These are phyloP conservation scores for Pelosia muscerda DNA, from an alignment of 2,888 invertebrate species.

Conservation along the genomic window DNA sequence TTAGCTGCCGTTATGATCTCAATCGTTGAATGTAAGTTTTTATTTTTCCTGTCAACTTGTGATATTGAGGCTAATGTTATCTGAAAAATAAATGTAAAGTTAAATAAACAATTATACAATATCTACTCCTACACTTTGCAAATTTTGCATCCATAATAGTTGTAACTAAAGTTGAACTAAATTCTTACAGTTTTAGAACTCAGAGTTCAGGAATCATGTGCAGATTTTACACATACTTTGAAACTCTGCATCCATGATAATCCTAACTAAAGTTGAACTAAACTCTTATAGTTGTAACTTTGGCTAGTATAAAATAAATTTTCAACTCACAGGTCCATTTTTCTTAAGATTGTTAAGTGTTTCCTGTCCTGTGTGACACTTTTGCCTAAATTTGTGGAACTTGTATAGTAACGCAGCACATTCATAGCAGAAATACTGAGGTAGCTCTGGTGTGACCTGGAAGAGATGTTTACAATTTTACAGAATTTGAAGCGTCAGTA, in stretches of 20 bases:
- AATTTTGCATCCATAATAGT: too few species aligned
- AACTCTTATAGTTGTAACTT: background rate
- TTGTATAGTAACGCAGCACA: constrained; percentile 70
- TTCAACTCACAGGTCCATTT: constrained; percentile 55
- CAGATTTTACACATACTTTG: too few species aligned
- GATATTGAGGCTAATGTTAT: constrained; percentile 34
- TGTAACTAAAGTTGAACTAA: too few species aligned
- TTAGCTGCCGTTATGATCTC: constrained; percentile 20
- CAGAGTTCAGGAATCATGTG: too few species aligned
- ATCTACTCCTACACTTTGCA: too few species aligned
- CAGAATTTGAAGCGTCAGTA: too few species aligned
- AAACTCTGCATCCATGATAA: too few species aligned
- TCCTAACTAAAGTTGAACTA: too few species aligned
- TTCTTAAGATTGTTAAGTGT: constrained; percentile 58
- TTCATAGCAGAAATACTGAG: constrained; percentile 71
- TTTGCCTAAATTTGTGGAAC: constrained; percentile 74
- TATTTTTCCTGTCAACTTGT: constrained; percentile 23
- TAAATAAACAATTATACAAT: background rate
- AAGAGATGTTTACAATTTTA: too few species aligned
- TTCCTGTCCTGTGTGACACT: constrained; percentile 65
- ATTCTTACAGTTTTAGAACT: too few species aligned
- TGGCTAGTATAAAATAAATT: background rate
- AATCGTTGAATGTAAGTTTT: constrained; percentile 31
- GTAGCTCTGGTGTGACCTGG: constrained; percentile 54
- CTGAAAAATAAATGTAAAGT: constrained; percentile 23